Base-by-base conservation (phyloP, 1,140 invertebrate genomes). In the Scaptomyza pallida region DNA sequence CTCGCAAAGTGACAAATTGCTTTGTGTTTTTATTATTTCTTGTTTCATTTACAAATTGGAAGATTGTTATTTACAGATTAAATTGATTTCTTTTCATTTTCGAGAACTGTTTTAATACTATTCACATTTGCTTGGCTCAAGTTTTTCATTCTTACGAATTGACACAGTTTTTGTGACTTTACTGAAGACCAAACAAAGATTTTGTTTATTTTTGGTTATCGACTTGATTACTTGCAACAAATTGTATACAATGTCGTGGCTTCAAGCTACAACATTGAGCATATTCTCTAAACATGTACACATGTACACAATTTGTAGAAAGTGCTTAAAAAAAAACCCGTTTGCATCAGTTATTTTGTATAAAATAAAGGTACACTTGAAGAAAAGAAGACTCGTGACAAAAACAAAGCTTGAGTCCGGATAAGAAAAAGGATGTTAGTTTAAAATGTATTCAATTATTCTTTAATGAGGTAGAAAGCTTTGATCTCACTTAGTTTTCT, bases 281-380 rank as follows among this genome's bases (percentile, higher is more conserved):
- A 35, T 35, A 16, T 52, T 37, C 17, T 12, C 30, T 19, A 19
- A 37, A 19, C n/a, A n/a, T n/a, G n/a, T 21, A 52, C 3, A 19
- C 30, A 12, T n/a, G 33, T 35, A 5, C 30, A 63, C 17, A 63
- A 54, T 52, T 52, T 16, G 44, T 48, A n/a, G 10, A 48, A 48
- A 50, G 30, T 75, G 52, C 17, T 21, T 41, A 26, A 21, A n/a
- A n/a, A n/a, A n/a, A n/a, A 54, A 52, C 63, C 57, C 72, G 69
- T 73, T 75, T 75, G 72, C 72, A 61, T 71, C 51, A 48, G 19
- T 41, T 40, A 19, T 10, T 54, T 8, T 15, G 9, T 40, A 1
- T 21, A 12, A 12, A 13, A 19, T 16, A 40, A 1, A 55, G 4
- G 2, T 43, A 5, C 33, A 40, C n/a, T 43, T 4, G 3, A 16